A percentile compares a stretch with the other conserved stretches of the same genome.
phyloP scores from a whole-genome alignment of 2,797 vertebrate species.

The Chelidonichthys spinosus region DNA sequence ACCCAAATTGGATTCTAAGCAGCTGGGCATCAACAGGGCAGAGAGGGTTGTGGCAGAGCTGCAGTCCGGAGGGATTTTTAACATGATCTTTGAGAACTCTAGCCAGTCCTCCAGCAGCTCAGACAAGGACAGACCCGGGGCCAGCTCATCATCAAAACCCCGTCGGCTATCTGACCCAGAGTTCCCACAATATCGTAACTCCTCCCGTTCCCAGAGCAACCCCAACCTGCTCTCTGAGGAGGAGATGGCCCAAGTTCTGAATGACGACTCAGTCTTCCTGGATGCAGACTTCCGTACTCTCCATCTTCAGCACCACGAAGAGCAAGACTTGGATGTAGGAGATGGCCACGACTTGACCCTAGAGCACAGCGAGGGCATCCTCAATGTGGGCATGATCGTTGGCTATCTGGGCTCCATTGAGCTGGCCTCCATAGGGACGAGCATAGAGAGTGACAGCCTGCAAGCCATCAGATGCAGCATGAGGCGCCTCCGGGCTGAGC shows the following conservation, averaged over 20 bases:
- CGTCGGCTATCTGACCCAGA: conserved; percentile 87
- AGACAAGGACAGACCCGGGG: conserved; percentile 79
- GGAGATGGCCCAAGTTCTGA: conserved; percentile 85
- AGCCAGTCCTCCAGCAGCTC: conserved; percentile 85
- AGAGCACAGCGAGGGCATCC: conserved; percentile 88
- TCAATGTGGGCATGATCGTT: conserved; percentile 97
- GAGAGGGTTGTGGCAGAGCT: conserved; percentile 96
- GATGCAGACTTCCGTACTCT: conserved; percentile 75
- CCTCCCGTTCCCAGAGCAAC: conserved; percentile 71
- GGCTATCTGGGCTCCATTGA: conserved; percentile 99
- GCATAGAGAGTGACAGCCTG: conserved; percentile 93
- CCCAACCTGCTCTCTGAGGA: conserved; percentile 87
- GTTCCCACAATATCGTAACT: conserved; percentile 71
- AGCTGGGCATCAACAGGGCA: conserved; percentile 94
- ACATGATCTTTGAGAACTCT: conserved; percentile 97
- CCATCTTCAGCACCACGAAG: conserved; percentile 70
- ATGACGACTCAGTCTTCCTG: conserved; percentile 89
- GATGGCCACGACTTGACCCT: conserved; percentile 83
- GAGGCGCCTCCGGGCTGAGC: conserved; percentile 95
- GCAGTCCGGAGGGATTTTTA: conserved; percentile 97
- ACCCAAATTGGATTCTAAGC: conserved; percentile 91
- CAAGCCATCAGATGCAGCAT: conserved; percentile 98
- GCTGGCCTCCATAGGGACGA: conserved; percentile 91
- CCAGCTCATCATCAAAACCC: conserved; percentile 73
- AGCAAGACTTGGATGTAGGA: conserved; percentile 69